These are phyloP conservation scores for Aquatica leii DNA, from an alignment of 2,888 invertebrate genomes.

Conservation along the genomic window DNA sequence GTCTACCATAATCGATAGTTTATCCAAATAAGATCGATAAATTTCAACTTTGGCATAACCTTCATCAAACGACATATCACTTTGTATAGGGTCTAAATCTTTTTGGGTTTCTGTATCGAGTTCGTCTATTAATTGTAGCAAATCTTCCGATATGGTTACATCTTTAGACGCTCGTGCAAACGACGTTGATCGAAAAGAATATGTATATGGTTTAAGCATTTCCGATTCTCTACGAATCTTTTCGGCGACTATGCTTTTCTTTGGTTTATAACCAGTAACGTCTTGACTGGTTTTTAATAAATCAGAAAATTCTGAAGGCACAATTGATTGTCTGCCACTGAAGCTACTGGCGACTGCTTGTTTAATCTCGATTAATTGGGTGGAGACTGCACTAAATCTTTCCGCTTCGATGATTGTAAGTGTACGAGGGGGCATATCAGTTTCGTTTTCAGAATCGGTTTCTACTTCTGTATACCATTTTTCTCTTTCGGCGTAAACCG, in stretches of 20 bases:
- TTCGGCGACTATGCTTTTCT: too few relatives aligned
- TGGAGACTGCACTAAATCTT: too few relatives aligned
- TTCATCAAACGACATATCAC: constrained; percentile 65
- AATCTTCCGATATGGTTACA: not conserved
- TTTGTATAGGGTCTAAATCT: not conserved
- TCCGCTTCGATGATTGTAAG: not conserved
- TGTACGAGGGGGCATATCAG: not conserved
- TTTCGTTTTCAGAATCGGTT: too few relatives aligned
- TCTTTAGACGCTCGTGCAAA: not conserved
- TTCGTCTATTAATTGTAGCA: not conserved
- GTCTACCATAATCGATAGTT: constrained; percentile 69
- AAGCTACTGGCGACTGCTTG: too few relatives aligned
- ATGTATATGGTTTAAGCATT: too few relatives aligned
- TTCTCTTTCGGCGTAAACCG: not conserved
- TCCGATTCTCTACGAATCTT: too few relatives aligned
- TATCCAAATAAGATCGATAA: constrained; percentile 68
- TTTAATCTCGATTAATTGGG: too few relatives aligned
- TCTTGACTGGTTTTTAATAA: too few relatives aligned
- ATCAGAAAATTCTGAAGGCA: too few relatives aligned
- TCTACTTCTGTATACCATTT: not conserved
- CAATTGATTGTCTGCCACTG: too few relatives aligned
- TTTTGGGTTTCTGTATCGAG: not conserved
- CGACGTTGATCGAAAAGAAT: not conserved
- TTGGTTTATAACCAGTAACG: too few relatives aligned
- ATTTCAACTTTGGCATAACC: constrained; percentile 69